Evolutionary conservation across 1,140 invertebrate species (phyloP), one percentile per base, ranked within the genome.

Genomic region (Cydia amplana): DNA sequence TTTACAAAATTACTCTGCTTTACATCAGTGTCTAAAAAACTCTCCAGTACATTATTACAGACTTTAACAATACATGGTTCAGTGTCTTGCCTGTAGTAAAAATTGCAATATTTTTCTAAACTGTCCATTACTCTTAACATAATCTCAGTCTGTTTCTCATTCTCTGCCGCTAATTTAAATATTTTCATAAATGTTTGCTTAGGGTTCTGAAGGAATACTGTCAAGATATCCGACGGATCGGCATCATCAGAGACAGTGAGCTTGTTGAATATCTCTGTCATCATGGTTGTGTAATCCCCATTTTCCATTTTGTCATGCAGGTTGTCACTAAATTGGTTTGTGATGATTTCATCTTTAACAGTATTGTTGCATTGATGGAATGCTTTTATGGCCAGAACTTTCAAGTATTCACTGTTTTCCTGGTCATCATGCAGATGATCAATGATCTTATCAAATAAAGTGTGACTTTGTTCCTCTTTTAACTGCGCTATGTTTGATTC

Each of bases 251-350:
- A 74, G 5, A 76, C 72, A 63, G 88, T 84, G 28, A 89, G 75
- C 82, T 91, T 91, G 77, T 93, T 93, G 70, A 93, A 91, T 79
- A 81, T 85, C 80, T 89, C 83, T 67, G 78, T 89, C 28, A 82
- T 73, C 77, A 81, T 84, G 23, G 60, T 75, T 64, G 77, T 70
- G 75, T 89, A 91, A 16, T 87, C 81, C 72, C 73, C 32, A 65
- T 75, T 83, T 74, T 84, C 79, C 6, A 85, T 81, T 70, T 76
- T 78, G 76, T 92, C 77, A 70, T 82, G 78, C 20, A 91, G 87
- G 9, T 81, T 82, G 46, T 87, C 75, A 9, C 23, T 74, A 74
- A 89, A 92, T 73, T 86, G 83, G 64, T 85, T 76, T 43, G 82
- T 77, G 5, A 89, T 43, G 46, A 91, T 81, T 63, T 81, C 77